Base-by-base conservation (phyloP, 2,113 vertebrate genomes). In the Caretta caretta region DNA sequence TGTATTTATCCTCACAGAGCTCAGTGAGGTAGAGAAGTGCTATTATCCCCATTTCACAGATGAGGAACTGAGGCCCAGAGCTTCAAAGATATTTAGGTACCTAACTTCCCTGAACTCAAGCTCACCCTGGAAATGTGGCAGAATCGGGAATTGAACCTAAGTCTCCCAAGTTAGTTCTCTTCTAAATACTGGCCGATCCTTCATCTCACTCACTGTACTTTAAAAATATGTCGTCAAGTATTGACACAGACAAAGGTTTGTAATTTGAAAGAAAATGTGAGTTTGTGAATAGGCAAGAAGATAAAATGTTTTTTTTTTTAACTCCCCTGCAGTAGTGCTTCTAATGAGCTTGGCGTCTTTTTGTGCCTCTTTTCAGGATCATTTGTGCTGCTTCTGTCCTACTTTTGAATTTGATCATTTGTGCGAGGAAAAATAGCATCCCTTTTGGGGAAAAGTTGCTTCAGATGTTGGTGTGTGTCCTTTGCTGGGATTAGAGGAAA, bases 241-340 rank as follows among this genome's bases (percentile, higher is more conserved):
- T 78, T 84, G 90, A 50, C 22, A 25, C 17, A 92, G 69, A 75
- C 75, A 78, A 20, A 42, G 35, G n/a, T 90, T 87, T 89, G 59
- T 11, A 81, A 20, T 11, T 79, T 84, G 16, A 89, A 80, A 81
- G 86, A 49, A 89, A 88, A 62, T 13, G 12, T 29, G 65, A 50
- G 85, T 93, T 69, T 94, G 76, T 83, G 35, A 83, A 90, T 85
- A 94, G 35, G 54, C 12, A 57, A 87, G 88, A 79, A 50, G 75
- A 78, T 46, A 48, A 86, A 89, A 84, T 38, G 27, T 48, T 91
- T 51, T 86, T 91, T 51, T 86, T 91, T 93, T 93, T 79, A 53
- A n/a, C 19, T 86, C 82, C 53, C 38, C 93, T 85, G 38, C 0
- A 1, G 8, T 88, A 86, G 20, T 56, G 49, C 29, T 91, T 93